Evolutionary conservation across 1,140 invertebrate species (phyloP).

Genomic region (Sogatella furcifera): DNA sequence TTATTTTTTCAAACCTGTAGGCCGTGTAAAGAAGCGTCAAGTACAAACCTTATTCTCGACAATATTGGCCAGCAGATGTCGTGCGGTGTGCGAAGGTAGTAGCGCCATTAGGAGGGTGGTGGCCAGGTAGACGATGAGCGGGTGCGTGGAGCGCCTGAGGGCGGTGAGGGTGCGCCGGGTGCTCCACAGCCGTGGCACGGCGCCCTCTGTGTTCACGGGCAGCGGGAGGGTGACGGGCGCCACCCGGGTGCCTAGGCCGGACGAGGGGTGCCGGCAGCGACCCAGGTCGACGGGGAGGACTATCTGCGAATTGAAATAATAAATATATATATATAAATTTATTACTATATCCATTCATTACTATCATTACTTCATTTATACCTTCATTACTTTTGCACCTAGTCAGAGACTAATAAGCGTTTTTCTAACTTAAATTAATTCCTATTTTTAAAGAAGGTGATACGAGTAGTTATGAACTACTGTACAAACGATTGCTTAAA

Average conservation of each 20-base stretch:
- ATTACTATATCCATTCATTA: too few species aligned
- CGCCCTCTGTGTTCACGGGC: constrained; percentile 42
- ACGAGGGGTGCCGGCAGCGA: constrained; percentile 23
- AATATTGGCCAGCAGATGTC: constrained; percentile 22
- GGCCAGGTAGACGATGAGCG: constrained; percentile 39
- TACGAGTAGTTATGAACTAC: too few species aligned
- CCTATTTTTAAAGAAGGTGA: too few species aligned
- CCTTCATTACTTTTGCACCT: too few species aligned
- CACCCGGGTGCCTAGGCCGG: constrained; percentile 34
- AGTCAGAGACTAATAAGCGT: too few species aligned
- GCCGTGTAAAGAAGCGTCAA: too few species aligned
- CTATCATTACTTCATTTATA: too few species aligned
- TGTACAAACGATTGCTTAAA: too few species aligned
- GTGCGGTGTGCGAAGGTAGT: constrained; percentile 25
- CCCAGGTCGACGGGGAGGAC: constrained; percentile 38
- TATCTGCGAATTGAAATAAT: constrained; percentile 15
- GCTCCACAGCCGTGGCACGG: constrained; percentile 48
- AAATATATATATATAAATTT: too few species aligned
- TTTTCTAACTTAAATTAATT: too few species aligned
- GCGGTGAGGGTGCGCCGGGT: constrained; percentile 34
- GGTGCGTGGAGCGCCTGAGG: constrained; percentile 31
- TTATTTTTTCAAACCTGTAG: too few species aligned
- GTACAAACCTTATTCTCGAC: constrained; percentile 21
- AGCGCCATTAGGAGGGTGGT: constrained; percentile 33
- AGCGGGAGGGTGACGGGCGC: constrained; percentile 36